Conservation (phyloP, 2,888 invertebrate genomes). For the Megalurothrips usitatus region DNA sequence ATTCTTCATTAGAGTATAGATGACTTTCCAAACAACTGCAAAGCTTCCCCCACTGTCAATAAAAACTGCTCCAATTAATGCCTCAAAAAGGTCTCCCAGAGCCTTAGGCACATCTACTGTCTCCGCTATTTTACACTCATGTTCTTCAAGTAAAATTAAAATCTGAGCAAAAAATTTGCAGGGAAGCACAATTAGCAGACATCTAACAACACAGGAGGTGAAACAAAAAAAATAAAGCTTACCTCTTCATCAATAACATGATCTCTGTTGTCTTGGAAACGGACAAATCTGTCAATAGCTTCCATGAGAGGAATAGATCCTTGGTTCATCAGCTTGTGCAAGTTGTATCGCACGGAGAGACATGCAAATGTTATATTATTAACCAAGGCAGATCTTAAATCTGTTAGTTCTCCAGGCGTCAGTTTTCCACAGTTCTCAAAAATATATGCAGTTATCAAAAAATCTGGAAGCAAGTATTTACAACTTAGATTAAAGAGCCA, state of each 20-base stretch:
- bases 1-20: conserved; percentile 77
- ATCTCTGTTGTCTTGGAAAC: conserved; percentile 57
- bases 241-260: conserved; percentile 62
- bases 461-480: conserved; percentile 54
- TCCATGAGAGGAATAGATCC: conserved; percentile 52
- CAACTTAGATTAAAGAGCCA: background rate
- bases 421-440: conserved; percentile 67
- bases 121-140: conserved; percentile 60
- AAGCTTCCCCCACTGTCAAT: conserved; percentile 74
- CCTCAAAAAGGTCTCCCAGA: conserved; percentile 91
- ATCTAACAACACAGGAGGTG: background rate
- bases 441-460: conserved; percentile 80
- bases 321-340: conserved; percentile 68
- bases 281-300: conserved; percentile 59
- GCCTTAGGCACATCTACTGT: conserved; percentile 87
- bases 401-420: conserved; percentile 84
- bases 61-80: conserved; percentile 85
- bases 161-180: conserved; percentile 41
- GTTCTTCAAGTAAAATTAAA: conserved; percentile 60
- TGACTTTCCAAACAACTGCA: conserved; percentile 69
- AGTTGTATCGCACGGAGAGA: conserved; percentile 74
- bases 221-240: background rate
- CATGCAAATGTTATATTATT: conserved; percentile 95
- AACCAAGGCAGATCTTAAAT: conserved; percentile 89
- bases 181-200: conserved; percentile 1